Percentiles rank a stretch among this genome's conserved stretches.
These are phyloP conservation scores for Platyura marginata DNA, from an alignment of 1,140 invertebrate genomes.

Conservation along the genomic window DNA sequence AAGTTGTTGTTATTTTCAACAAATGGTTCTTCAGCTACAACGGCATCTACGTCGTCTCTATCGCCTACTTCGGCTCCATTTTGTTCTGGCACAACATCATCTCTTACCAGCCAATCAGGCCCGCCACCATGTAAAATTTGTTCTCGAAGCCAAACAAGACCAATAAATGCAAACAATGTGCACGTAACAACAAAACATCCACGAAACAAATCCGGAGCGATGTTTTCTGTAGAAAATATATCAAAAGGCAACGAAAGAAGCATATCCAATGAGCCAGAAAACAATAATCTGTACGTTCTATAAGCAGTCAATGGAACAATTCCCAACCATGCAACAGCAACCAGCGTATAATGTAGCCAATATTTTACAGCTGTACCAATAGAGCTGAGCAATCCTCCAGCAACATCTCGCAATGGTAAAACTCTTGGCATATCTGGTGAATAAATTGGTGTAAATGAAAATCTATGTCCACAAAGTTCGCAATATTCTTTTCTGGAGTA, in stretches of 20 bases:
- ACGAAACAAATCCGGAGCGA: constrained; percentile 84
- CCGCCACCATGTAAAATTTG: constrained; percentile 95
- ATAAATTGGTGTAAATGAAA: constrained; percentile 98
- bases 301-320: constrained; percentile 93
- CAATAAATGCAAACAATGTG: constrained; percentile 92
- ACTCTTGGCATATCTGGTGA: constrained; percentile 96
- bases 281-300: constrained; percentile 82
- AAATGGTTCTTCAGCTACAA: constrained; percentile 9
- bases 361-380: constrained; percentile 82
- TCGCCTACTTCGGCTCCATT: constrained; percentile 6
- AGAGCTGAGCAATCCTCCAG: constrained; percentile 74
- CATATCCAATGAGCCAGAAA: constrained; percentile 71
- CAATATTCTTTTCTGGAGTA: constrained; percentile 98
- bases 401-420: constrained; percentile 76
- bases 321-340: constrained; percentile 92
- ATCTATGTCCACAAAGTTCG: constrained; percentile 93
- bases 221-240: constrained; percentile 82
- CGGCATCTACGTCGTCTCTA: constrained; percentile 16
- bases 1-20: constrained; percentile 9
- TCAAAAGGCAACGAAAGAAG: constrained; percentile 76
- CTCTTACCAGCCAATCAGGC: constrained; percentile 80
- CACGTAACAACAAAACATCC: constrained; percentile 94
- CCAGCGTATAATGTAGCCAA: constrained; percentile 92
- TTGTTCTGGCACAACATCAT: constrained; percentile 29
- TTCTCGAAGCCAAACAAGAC: constrained; percentile 90